Conservation (phyloP, 2,888 invertebrate species). For the Dynastes tityus region DNA sequence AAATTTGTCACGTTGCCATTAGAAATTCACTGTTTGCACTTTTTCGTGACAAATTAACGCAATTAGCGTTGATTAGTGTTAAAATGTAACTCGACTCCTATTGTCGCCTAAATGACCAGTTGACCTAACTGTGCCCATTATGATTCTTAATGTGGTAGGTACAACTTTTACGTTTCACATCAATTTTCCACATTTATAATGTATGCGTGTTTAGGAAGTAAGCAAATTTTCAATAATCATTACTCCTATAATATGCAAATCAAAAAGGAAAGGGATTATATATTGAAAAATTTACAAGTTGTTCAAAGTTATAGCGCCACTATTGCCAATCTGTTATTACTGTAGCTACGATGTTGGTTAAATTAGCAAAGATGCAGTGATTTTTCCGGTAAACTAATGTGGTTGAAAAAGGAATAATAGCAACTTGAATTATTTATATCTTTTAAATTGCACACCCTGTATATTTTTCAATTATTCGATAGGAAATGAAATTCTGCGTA, state of each 20-base stretch:
- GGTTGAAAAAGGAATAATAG: too few relatives aligned
- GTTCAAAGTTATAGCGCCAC: too few relatives aligned
- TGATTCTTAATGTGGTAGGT: conserved; percentile 16
- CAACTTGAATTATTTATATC: too few relatives aligned
- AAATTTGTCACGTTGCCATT: conserved; percentile 52
- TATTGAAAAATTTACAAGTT: too few relatives aligned
- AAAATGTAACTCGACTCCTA: conserved; percentile 42
- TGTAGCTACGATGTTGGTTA: too few relatives aligned
- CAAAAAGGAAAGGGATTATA: too few relatives aligned
- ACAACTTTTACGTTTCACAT: conserved; percentile 25
- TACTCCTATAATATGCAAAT: neutral
- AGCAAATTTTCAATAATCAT: neutral
- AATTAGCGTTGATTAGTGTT: conserved; percentile 49
- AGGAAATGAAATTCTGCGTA: too few relatives aligned
- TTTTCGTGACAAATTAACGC: conserved; percentile 51
- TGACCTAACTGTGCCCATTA: conserved; percentile 40
- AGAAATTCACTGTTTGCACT: conserved; percentile 52
- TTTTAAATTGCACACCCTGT: too few relatives aligned
- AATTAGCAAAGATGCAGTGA: too few relatives aligned
- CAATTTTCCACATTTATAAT: neutral
- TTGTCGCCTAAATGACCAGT: conserved; percentile 40
- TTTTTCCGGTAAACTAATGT: too few relatives aligned
- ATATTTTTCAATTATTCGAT: too few relatives aligned
- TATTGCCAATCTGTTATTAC: too few relatives aligned
- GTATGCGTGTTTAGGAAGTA: neutral